Evolutionary conservation across 2,888 invertebrate genomes (phyloP).

Genomic region (Drosophila lutescens): DNA sequence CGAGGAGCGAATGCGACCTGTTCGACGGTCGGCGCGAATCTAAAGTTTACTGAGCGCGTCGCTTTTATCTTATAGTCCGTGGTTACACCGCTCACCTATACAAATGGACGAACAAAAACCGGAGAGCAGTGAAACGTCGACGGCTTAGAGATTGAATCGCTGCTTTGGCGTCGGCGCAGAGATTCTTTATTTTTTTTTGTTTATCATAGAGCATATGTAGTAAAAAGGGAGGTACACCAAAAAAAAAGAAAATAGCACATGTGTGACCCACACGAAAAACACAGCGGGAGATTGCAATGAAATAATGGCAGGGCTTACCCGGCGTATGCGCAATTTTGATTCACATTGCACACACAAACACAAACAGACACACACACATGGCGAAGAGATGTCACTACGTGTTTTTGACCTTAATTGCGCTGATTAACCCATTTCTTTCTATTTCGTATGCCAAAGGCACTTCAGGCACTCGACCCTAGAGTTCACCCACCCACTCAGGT

Average conservation of each 20-base stretch:
- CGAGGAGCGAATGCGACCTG: slow-evolving; percentile 59
- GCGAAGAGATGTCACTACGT: slow-evolving; percentile 52
- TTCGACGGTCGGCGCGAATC: slow-evolving; percentile 71
- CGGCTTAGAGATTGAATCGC: slow-evolving; percentile 63
- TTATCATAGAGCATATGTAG: slow-evolving; percentile 35
- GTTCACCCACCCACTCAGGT: slow-evolving; percentile 15
- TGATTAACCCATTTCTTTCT: slow-evolving; percentile 76
- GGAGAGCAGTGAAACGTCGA: slow-evolving; percentile 31
- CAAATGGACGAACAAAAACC: not conserved
- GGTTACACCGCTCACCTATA: slow-evolving; percentile 19
- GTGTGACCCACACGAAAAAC: slow-evolving; percentile 27
- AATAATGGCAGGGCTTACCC: slow-evolving; percentile 72
- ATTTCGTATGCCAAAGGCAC: slow-evolving; percentile 49
- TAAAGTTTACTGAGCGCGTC: slow-evolving; percentile 63
- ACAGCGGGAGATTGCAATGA: slow-evolving; percentile 55
- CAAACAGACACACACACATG: not conserved
- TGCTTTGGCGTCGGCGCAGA: slow-evolving; percentile 42
- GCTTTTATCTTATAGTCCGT: slow-evolving; percentile 68
- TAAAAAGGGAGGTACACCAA: not conserved
- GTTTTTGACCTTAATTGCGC: slow-evolving; percentile 77
- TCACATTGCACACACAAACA: slow-evolving; percentile 37
- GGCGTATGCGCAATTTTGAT: slow-evolving; percentile 72
- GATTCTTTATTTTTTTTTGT: slow-evolving; percentile 18
- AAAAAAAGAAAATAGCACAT: not conserved
- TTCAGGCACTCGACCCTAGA: slow-evolving; percentile 49